These are phyloP conservation scores for Drosophila fungiperda DNA, from an alignment of 2,888 invertebrate species.

Conservation along the genomic window DNA sequence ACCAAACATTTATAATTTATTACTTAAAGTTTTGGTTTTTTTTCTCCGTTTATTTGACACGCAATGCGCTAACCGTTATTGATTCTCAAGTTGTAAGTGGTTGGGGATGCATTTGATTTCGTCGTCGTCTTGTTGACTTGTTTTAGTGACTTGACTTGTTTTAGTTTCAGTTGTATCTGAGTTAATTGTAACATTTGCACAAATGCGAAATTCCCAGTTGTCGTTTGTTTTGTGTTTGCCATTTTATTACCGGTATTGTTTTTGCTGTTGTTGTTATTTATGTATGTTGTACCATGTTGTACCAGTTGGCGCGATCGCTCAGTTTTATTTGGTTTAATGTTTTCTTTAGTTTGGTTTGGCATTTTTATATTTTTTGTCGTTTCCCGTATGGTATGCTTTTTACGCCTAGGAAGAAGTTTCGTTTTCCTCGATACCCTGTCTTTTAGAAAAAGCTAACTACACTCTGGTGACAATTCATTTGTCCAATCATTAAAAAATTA, in stretches of 20 bases:
- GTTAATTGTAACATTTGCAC: constrained; percentile 64
- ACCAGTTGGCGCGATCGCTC: constrained; percentile 73
- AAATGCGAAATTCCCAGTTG: constrained; percentile 61
- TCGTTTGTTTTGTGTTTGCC: constrained; percentile 12
- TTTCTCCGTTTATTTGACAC: constrained; percentile 27
- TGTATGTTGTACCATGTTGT: constrained; percentile 66
- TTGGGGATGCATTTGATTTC: constrained; percentile 19
- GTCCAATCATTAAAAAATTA: neutral
- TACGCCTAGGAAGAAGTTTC: constrained; percentile 60
- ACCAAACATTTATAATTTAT: neutral
- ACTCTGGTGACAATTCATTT: neutral
- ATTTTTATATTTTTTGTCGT: constrained; percentile 17
- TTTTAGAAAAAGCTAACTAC: neutral
- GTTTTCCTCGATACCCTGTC: constrained; percentile 8
- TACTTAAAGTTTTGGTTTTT: neutral
- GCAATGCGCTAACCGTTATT: constrained; percentile 42
- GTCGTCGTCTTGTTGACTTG: constrained; percentile 13
- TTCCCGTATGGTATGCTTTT: constrained; percentile 18
- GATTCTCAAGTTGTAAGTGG: constrained; percentile 58
- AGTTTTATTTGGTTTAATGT: constrained; percentile 45
- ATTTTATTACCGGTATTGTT: constrained; percentile 35
- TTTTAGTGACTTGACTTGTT: constrained; percentile 36
- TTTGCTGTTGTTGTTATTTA: constrained; percentile 29
- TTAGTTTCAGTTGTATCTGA: constrained; percentile 29
- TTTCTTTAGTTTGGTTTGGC: constrained; percentile 32